Evolutionary conservation across 1,140 invertebrate genomes (phyloP).

Genomic region (Lepidurus arcticus): DNA sequence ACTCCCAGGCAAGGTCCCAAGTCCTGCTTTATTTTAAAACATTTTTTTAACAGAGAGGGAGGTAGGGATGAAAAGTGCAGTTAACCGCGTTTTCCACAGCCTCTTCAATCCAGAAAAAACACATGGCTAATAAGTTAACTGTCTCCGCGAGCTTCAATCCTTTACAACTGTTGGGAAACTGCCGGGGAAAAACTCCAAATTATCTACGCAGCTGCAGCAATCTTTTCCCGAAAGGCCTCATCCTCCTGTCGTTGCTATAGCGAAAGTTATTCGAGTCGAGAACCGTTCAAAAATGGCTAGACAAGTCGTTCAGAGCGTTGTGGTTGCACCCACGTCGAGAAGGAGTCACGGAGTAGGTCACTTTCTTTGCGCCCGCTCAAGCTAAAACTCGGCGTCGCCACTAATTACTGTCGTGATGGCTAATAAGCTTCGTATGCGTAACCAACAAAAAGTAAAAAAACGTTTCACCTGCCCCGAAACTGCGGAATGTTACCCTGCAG

Average conservation of each 20-base stretch:
- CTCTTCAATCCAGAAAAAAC: neutral
- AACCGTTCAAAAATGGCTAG: neutral
- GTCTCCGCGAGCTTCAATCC: neutral
- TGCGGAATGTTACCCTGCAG: neutral
- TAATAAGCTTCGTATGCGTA: neutral
- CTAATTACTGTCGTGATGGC: neutral
- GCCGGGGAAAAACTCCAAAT: neutral
- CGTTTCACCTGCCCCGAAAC: neutral
- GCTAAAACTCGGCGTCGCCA: neutral
- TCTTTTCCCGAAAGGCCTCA: neutral
- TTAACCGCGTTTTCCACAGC: neutral
- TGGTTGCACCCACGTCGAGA: too few species aligned
- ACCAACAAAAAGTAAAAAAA: neutral
- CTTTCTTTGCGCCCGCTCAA: neutral
- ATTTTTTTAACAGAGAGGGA: neutral
- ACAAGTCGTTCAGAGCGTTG: neutral
- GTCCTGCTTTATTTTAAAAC: too few species aligned
- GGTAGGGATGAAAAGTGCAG: neutral
- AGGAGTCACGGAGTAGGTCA: neutral
- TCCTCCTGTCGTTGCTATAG: neutral
- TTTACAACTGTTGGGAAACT: neutral
- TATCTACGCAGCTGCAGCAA: neutral
- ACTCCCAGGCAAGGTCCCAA: neutral
- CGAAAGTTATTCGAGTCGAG: neutral
- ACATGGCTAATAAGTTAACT: conserved; percentile 14